A percentile compares a stretch with the other conserved stretches of the same genome.
phyloP scores from a whole-genome alignment of 2,797 vertebrate species.

The Alauda arvensis region DNA sequence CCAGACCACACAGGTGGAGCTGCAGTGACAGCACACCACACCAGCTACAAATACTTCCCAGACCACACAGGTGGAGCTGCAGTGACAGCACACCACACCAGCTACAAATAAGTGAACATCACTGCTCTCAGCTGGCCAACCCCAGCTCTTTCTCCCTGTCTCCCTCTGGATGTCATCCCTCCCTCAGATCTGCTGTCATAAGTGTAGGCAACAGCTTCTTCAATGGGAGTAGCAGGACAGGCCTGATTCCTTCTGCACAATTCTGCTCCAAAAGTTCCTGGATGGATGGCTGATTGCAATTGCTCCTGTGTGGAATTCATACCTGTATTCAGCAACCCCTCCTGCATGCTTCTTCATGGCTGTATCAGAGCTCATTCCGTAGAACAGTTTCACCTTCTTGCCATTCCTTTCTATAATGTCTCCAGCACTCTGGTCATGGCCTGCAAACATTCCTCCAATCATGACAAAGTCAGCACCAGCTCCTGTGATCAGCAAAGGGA shows the following conservation, averaged over 20 bases:
- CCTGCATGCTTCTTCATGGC: conserved; percentile 97
- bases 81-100: background rate
- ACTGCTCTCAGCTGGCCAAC: background rate
- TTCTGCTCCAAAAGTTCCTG: background rate
- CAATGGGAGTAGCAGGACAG: background rate
- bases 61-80: background rate
- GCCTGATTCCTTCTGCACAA: background rate
- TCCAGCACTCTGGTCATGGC: conserved; percentile 92
- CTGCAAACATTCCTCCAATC: conserved; percentile 97
- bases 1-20: background rate
- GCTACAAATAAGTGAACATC: fast-evolving
- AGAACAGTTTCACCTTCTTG: conserved; percentile 94
- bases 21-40: background rate
- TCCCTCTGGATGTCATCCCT: background rate
- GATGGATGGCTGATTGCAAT: background rate
- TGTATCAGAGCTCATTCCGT: conserved; percentile 97
- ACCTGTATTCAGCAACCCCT: conserved; percentile 96
- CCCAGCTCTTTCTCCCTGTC: background rate
- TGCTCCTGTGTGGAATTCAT: background rate
- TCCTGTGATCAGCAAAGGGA: conserved; percentile 68
- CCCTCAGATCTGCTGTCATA: background rate
- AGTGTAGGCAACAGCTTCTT: background rate
- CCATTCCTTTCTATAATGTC: conserved; percentile 91
- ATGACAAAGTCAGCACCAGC: conserved; percentile 97
- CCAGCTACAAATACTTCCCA: background rate